A percentile compares a stretch with the other conserved stretches of the same genome.
phyloP scores from a whole-genome alignment of 2,888 invertebrate genomes.

The Zygothrica quintamaculata region DNA sequence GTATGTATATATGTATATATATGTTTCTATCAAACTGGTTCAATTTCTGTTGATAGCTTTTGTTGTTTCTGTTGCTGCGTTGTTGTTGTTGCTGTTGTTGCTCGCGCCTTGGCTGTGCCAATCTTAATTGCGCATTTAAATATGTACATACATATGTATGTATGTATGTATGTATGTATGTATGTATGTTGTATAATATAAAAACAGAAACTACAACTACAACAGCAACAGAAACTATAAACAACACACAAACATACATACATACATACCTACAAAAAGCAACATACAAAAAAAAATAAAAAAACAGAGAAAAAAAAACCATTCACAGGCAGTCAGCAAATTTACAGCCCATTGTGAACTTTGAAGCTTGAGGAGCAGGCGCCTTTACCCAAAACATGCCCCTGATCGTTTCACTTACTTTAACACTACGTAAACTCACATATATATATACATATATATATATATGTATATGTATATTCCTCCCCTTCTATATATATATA shows the following conservation, averaged over 20 bases:
- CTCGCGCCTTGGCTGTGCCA: conserved; percentile 61
- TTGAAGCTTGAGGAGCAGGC: conserved; percentile 63
- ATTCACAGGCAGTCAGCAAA: conserved; percentile 42
- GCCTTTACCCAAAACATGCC: too few relatives aligned
- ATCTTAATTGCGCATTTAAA: conserved; percentile 81
- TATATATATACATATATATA: too few relatives aligned
- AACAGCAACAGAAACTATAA: conserved; percentile 46
- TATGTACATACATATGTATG: conserved; percentile 44
- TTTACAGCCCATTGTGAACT: conserved; percentile 67
- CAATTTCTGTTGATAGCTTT: conserved; percentile 67
- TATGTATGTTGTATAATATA: conserved; percentile 56
- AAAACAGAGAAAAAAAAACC: conserved; percentile 10
- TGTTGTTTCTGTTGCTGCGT: conserved; percentile 30
- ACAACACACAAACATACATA: conserved; percentile 24
- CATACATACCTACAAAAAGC: not conserved
- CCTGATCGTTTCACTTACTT: too few relatives aligned
- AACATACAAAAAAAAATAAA: not conserved
- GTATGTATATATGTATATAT: not conserved
- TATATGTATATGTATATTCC: too few relatives aligned
- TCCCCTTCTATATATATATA: too few relatives aligned
- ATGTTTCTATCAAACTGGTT: conserved; percentile 68
- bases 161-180: conserved; percentile 34
- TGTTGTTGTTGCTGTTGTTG: conserved; percentile 42
- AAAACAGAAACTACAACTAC: conserved; percentile 48
- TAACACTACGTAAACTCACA: too few relatives aligned